Evolutionary conservation across 1,140 invertebrate species (phyloP).

Genomic region (Caenorhabditis inopinata): DNA sequence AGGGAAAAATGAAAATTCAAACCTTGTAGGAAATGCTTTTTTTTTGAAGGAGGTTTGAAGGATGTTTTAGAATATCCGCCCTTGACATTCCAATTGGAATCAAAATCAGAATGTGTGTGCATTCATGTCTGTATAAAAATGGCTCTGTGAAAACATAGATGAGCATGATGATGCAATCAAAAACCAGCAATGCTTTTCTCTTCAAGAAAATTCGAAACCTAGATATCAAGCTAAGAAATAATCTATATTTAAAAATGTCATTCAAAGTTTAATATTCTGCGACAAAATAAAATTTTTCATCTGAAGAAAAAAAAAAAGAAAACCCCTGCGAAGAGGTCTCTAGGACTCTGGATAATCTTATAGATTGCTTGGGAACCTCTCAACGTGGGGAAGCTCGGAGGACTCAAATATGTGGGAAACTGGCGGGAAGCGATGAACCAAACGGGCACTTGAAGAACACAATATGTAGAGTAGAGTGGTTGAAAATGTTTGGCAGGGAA

Average conservation of each 20-base stretch:
- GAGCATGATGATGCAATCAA: too few relatives aligned
- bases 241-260: too few relatives aligned
- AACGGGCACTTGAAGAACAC: constrained; percentile 33
- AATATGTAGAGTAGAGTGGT: constrained; percentile 32
- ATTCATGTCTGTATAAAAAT: too few relatives aligned
- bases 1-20: neutral
- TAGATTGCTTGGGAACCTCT: constrained; percentile 32
- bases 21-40: too few relatives aligned
- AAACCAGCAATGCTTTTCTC: too few relatives aligned
- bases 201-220: too few relatives aligned
- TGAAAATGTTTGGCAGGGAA: constrained; percentile 30
- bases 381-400: constrained; percentile 17
- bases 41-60: too few relatives aligned
- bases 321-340: neutral
- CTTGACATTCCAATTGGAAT: too few relatives aligned
- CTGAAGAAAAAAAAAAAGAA: neutral
- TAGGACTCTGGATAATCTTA: constrained; percentile 28
- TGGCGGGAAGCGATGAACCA: constrained; percentile 14
- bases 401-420: constrained; percentile 29
- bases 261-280: neutral
- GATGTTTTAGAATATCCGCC: too few relatives aligned
- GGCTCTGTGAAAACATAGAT: too few relatives aligned
- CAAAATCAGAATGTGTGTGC: too few relatives aligned
- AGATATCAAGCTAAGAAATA: too few relatives aligned
- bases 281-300: neutral